Percentiles rank a stretch among this genome's conserved stretches.
Conservation (phyloP, 2,797 vertebrate genomes). For the Acrocephalus scirpaceus region DNA sequence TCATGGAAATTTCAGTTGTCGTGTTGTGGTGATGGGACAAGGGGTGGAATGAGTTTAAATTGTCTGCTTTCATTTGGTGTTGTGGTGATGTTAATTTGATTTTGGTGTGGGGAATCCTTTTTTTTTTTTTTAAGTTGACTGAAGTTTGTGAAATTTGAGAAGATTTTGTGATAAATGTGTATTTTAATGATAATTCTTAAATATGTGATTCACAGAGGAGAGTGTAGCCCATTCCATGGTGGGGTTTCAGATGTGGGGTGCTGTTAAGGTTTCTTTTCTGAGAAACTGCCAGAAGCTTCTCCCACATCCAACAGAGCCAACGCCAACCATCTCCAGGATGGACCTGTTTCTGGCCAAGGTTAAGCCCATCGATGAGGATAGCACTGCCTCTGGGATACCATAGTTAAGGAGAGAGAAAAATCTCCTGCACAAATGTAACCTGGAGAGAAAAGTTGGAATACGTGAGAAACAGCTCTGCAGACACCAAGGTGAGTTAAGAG, state of each 20-base stretch:
- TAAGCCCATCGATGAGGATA: too few species aligned
- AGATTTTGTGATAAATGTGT: not conserved
- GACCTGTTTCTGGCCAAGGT: not conserved
- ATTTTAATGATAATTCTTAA: not conserved
- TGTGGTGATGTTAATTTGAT: not conserved
- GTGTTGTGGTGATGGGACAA: not conserved
- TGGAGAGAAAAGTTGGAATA: not conserved
- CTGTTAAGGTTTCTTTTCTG: not conserved
- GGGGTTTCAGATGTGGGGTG: not conserved
- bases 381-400: too few species aligned
- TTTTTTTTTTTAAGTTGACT: not conserved
- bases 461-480: not conserved
- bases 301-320: not conserved
- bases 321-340: not conserved
- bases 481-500: not conserved
- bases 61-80: rapidly evolving
- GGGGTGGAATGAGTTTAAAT: not conserved
- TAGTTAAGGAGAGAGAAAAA: too few species aligned
- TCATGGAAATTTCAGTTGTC: not conserved
- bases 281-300: not conserved
- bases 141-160: not conserved
- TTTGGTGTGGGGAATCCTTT: not conserved
- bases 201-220: not conserved
- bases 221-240: not conserved
- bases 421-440: not conserved